Base-by-base conservation (phyloP, 2,888 invertebrate species). In the Idaea straminata region DNA sequence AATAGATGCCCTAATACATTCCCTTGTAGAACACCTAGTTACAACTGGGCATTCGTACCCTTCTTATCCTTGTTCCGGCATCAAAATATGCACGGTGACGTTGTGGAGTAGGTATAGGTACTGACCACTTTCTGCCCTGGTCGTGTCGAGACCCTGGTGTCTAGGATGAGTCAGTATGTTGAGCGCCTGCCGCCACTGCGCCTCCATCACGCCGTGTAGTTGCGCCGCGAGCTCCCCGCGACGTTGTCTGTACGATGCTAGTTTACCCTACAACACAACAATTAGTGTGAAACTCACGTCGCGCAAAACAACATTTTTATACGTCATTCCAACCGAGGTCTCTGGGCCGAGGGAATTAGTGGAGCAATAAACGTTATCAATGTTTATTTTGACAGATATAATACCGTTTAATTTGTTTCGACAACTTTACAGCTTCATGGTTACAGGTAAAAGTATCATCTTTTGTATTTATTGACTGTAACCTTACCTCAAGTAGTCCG, bases 171-270 rank as follows among this genome's bases (percentile, higher is more conserved):
- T 77, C 64, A 80, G 76, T n/a, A 80, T 76, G 57, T 61, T 94
- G 57, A 97, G 85, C 2, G 96, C 96, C 81, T 97, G 96, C 57
- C 95, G 93, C 96, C 96, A 97, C 82, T 97, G 97, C 7, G 94
- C 93, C 86, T 97, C 96, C 96, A 97, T 96, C 0, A 96, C 95
- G 69, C 93, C 93, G 83, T 97, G 96, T 68, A 97, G 87, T 79
- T 96, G 95, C 66, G 96, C 94, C 1, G 96, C 96, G 61, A 97
- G 93, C 76, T 95, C 94, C 0, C 94, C 94, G 78, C 96, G 95
- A 3, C 91, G 88, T 1, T 87, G 86, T 0, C 89, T 84, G 77
- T 87, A 87, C 47, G 85, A 80, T 47, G 89, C 87, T 72, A 94
- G 64, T 66, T 93, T 92, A 62, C 80, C 86, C 92, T 93, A 75